These are phyloP conservation scores for Acrocephalus kingi DNA, from an alignment of 2,113 vertebrate genomes.

Conservation along the genomic window DNA sequence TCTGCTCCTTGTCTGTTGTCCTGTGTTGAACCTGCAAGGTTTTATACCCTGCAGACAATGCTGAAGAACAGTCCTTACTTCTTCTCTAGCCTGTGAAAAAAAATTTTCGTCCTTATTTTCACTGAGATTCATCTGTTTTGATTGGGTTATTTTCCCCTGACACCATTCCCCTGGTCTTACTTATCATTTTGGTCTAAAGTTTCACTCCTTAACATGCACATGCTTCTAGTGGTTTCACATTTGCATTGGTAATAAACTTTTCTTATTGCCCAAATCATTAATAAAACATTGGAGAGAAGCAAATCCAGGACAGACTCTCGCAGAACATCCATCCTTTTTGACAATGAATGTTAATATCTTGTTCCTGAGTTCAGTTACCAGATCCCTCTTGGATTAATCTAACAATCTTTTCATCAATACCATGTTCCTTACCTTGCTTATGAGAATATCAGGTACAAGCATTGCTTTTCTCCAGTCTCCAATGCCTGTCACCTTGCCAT, in stretches of 20 bases:
- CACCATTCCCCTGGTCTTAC: neutral
- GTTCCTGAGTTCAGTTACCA: neutral
- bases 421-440: neutral
- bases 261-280: neutral
- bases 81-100: neutral
- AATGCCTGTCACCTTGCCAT: neutral
- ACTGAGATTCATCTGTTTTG: neutral
- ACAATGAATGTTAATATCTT: neutral
- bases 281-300: neutral
- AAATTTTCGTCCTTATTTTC: neutral
- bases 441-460: neutral
- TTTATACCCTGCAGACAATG: neutral
- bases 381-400: neutral
- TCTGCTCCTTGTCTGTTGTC: neutral
- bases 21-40: neutral
- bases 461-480: neutral
- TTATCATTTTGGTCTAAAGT: neutral
- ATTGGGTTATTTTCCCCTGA: accelerated
- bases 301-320: neutral
- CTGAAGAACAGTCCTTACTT: neutral
- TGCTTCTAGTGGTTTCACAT: neutral
- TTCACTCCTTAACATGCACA: neutral
- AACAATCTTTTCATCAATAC: neutral
- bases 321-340: neutral
- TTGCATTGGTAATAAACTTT: neutral